Evolutionary conservation across 2,888 invertebrate species (phyloP), one percentile per base, ranked within the genome.

Genomic region (Diplolepis rosae): DNA sequence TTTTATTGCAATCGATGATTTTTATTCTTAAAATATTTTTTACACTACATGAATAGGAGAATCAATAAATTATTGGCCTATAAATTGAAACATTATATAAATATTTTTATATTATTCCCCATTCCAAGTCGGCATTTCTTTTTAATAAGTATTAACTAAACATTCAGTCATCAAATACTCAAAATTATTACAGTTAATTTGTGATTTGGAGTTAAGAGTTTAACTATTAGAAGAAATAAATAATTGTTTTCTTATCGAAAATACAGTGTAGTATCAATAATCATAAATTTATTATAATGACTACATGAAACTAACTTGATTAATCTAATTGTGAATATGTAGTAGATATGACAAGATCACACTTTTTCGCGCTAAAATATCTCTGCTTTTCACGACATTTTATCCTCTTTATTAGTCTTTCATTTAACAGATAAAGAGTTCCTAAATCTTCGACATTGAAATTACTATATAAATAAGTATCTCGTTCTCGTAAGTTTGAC

Each of bases 331-430:
- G 4, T 39, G 61, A 39, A 61, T 39, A 39, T 61, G 27, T 61
- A 61, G 39, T 35, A 27, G 61, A 61, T 61, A 61, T 61, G 61
- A 61, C 61, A 61, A 39, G 61, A 61, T 61, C 61, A 61, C 61
- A 24, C 13, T 56, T 39, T 13, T 50, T 45, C 24, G 24, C 50
- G 50, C 24, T n/a, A 18, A 7, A 35, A n/a, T 61, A 13, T 35
- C 35, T 39, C 39, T 35, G n/a, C 39, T 18, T 56, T 39, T 24
- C 35, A 39, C 7, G 27, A 51, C 13, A 27, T 5, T 22, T 61
- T 2, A 35, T 35, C n/a, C 3, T 22, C 15, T 22, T 13, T 32
- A 13, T 24, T 50, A 24, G 24, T 48, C 2, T 9, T 3, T 50
- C 27, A 18, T 22, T 11, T 32, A 4, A 4, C 32, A 4, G 30